Evolutionary conservation across 2,113 vertebrate species (phyloP).

Genomic region (Catagonus wagneri): DNA sequence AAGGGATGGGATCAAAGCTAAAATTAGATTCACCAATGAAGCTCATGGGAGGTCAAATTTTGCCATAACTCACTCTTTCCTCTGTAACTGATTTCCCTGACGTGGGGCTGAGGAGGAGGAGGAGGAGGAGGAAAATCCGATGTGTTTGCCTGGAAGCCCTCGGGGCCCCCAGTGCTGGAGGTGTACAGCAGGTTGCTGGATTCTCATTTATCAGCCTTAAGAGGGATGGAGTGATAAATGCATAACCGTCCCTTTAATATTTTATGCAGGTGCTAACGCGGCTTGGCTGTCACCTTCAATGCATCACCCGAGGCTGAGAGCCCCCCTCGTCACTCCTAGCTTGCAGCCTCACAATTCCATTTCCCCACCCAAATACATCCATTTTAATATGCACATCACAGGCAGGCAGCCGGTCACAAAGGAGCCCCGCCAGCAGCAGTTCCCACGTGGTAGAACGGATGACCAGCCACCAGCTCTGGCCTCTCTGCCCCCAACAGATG

Average conservation of each 20-base stretch:
- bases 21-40: conserved; percentile 95
- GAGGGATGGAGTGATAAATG: conserved; percentile 93
- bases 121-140: conserved; percentile 86
- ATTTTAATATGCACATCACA: conserved; percentile 84
- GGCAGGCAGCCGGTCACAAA: conserved; percentile 81
- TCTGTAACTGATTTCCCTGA: conserved; percentile 88
- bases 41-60: conserved; percentile 91
- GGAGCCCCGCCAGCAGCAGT: conserved; percentile 69
- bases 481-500: conserved; percentile 45
- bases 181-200: conserved; percentile 89
- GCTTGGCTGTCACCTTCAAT: conserved; percentile 91
- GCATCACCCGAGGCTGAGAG: conserved; percentile 89
- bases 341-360: conserved; percentile 89
- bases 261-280: conserved; percentile 91
- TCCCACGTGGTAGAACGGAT: conserved; percentile 36
- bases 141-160: conserved; percentile 90
- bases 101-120: conserved; percentile 81
- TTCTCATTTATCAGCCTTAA: conserved; percentile 93
- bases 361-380: conserved; percentile 84
- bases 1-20: conserved; percentile 90
- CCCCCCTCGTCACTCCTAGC: conserved; percentile 88
- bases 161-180: conserved; percentile 87
- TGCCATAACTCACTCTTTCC: conserved; percentile 90
- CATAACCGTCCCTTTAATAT: conserved; percentile 92
- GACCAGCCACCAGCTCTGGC: conserved; percentile 53